phyloP scores from a whole-genome alignment of 2,888 invertebrate genomes.

The Hirtodrosophila alboralis region DNA sequence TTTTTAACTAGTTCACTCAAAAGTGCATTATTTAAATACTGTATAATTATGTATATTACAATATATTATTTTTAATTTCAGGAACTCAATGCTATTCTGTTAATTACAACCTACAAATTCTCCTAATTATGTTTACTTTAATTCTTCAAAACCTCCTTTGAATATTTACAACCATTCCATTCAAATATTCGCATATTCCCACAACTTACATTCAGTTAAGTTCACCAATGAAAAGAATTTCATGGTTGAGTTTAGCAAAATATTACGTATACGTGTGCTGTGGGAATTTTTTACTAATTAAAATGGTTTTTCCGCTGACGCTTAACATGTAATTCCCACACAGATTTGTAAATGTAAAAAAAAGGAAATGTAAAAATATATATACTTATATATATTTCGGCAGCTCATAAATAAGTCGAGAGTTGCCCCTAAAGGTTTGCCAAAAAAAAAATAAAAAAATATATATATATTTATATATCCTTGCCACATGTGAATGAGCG shows the following conservation, averaged over 20 bases:
- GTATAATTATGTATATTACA: no score
- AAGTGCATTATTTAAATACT: no score
- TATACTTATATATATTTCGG: slow-evolving; percentile 46
- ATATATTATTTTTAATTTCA: no score
- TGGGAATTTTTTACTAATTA: slow-evolving; percentile 71
- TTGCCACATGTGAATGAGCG: slow-evolving; percentile 47
- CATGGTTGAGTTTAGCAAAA: slow-evolving; percentile 38
- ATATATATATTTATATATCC: no score
- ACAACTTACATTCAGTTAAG: slow-evolving; percentile 8
- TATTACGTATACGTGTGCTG: slow-evolving; percentile 60
- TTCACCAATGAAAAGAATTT: slow-evolving; percentile 26
- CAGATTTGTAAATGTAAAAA: slow-evolving; percentile 59
- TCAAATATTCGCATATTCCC: slow-evolving; percentile 5
- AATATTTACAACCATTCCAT: no score
- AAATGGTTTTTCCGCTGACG: slow-evolving; percentile 72
- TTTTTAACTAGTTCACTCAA: no score
- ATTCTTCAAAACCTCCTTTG: no score
- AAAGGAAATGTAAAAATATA: slow-evolving; percentile 33
- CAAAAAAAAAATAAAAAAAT: no score
- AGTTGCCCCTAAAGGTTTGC: slow-evolving; percentile 6
- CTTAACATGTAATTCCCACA: slow-evolving; percentile 52
- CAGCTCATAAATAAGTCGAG: slow-evolving; percentile 70
- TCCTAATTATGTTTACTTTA: no score
- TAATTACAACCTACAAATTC: no score
- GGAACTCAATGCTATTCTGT: no score